Conservation (phyloP, 2,113 vertebrate genomes). For the Burhinus oedicnemus region DNA sequence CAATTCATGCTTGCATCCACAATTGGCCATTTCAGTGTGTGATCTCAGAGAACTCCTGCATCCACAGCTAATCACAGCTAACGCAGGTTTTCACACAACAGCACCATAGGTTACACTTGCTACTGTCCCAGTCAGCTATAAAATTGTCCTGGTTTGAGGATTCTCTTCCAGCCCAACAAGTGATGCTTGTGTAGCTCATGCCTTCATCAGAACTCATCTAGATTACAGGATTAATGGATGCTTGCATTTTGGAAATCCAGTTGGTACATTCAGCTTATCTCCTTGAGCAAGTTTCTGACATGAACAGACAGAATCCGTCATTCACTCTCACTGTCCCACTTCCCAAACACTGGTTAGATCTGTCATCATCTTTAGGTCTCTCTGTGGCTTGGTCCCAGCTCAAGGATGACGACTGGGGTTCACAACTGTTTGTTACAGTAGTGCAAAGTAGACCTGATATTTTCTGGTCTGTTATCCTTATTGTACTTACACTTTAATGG, state of each 20-base stretch:
- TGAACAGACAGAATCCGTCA: not conserved
- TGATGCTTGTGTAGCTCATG: not conserved
- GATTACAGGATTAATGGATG: not conserved
- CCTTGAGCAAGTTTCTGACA: not conserved
- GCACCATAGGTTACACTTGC: not conserved
- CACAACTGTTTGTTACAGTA: not conserved
- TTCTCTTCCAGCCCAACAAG: not conserved
- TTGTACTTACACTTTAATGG: no score
- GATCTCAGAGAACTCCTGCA: not conserved
- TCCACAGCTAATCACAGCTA: not conserved
- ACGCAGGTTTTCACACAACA: not conserved
- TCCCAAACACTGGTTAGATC: not conserved
- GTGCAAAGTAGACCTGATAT: not conserved
- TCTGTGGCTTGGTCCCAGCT: not conserved
- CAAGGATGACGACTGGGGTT: not conserved
- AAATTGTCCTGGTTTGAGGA: not conserved
- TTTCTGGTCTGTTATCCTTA: no score
- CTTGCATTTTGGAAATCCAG: not conserved
- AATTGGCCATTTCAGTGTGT: not conserved
- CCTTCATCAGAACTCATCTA: not conserved
- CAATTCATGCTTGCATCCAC: not conserved
- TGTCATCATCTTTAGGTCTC: not conserved
- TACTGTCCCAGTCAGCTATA: not conserved
- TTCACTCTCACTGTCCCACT: not conserved
- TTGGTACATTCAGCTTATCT: not conserved